Conservation (phyloP, 2,113 vertebrate species). For the Hepsetus odoe region DNA sequence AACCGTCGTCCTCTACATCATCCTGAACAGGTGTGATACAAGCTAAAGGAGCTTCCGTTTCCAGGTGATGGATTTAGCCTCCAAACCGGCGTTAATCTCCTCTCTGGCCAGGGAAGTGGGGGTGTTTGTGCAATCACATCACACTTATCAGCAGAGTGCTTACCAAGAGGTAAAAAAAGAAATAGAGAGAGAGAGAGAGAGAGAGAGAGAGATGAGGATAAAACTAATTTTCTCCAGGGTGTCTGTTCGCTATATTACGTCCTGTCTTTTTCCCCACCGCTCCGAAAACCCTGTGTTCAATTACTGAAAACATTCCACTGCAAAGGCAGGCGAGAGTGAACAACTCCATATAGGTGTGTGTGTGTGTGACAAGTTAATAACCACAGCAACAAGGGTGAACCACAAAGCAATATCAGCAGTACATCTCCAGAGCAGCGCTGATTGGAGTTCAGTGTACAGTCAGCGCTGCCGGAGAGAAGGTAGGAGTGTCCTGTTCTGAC, state of each 20-base stretch:
- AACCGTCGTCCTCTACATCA: background rate
- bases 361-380: constrained; percentile 34
- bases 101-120: background rate
- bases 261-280: constrained; percentile 62
- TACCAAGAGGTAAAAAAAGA: background rate
- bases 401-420: constrained; percentile 69
- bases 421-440: constrained; percentile 41
- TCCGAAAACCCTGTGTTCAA: constrained; percentile 74
- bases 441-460: constrained; percentile 7
- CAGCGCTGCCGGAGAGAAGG: constrained; percentile 18
- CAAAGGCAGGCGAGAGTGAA: constrained; percentile 8
- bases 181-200: background rate
- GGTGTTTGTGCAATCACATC: background rate
- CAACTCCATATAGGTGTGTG: background rate
- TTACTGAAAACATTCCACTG: constrained; percentile 72
- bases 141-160: background rate
- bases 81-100: background rate
- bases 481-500: background rate
- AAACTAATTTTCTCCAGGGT: constrained; percentile 61
- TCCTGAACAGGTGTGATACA: background rate
- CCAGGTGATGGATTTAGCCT: background rate
- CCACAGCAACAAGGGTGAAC: constrained; percentile 49
- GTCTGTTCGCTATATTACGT: constrained; percentile 62
- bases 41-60: background rate
- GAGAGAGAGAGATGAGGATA: constrained; percentile 48